A percentile compares a stretch with the other conserved stretches of the same genome.
Conservation (phyloP, 2,797 vertebrate genomes). For the Acanthis flammea region DNA sequence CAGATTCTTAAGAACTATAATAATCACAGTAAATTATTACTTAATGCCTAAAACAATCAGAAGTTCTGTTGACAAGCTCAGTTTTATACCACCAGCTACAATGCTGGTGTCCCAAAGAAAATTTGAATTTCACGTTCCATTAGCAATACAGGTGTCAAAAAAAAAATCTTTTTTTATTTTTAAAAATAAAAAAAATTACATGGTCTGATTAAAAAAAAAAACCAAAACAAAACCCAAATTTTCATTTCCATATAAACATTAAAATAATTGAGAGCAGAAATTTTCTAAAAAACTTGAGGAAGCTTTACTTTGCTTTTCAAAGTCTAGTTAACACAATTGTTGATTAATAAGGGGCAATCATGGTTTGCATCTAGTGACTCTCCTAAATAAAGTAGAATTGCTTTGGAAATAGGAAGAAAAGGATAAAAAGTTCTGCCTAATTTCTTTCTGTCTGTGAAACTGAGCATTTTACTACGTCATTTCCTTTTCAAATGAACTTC, state of each 20-base stretch:
- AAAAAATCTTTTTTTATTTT: too few relatives aligned
- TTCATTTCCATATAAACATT: background rate
- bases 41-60: background rate
- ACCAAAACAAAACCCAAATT: background rate
- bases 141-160: slow-evolving; percentile 1
- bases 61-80: background rate
- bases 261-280: background rate
- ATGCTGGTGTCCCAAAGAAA: background rate
- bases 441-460: background rate
- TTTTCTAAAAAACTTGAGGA: background rate
- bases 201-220: background rate
- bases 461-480: background rate
- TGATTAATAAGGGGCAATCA: background rate
- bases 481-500: background rate
- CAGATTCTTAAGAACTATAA: background rate
- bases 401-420: background rate
- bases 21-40: background rate
- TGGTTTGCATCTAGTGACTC: background rate
- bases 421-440: background rate
- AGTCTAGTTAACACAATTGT: background rate
- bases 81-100: background rate
- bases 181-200: background rate
- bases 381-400: background rate
- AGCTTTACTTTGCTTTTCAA: background rate
- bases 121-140: slow-evolving; percentile 22